Base-by-base conservation (phyloP, 1,140 invertebrate genomes). In the Lasaia peninsularis region DNA sequence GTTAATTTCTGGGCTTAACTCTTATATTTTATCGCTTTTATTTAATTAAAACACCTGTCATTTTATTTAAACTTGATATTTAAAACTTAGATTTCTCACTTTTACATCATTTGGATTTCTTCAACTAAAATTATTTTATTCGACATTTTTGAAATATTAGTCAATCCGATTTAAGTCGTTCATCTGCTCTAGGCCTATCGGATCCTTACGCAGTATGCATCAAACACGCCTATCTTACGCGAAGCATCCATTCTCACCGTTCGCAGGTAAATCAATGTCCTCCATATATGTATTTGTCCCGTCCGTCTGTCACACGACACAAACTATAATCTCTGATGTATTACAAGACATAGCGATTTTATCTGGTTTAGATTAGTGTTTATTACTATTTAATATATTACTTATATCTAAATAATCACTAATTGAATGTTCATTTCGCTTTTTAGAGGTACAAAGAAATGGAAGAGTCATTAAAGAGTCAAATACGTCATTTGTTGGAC, bases 211-310 rank as follows among this genome's bases (percentile, higher is more conserved):
- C 56, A 69, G 61, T 59, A 57, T 71, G 58, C 52, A 70, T 73
- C 67, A 70, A 65, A 62, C 63, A 50, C 65, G 65, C 63, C 66
- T 70, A 75, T 75, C 69, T 69, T 16, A 40, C 53, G 12, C 53
- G 35, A 48, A n/a, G 40, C 40, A 48, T 48, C 40, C 66, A 69
- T 78, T 73, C 73, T 67, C 69, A 58, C 67, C 55, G 65, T 56
- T 62, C 62, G 51, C 48, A 33, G 60, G 66, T 80, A 80, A 48
- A 48, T 48, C 40, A 48, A 48, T 48, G 40, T 48, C 40, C 40
- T 48, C 40, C 40, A 18, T 48, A 48, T 48, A 48, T 21, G 40
- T 48, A 48, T 48, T 48, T n/a, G 40, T 21, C 18, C 40, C 40
- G 18, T 48, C 40, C 18, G n/a, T 48, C 40, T 48, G 24, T 24